Conservation (phyloP, 2,888 invertebrate genomes). For the Leptopilina syphax region DNA sequence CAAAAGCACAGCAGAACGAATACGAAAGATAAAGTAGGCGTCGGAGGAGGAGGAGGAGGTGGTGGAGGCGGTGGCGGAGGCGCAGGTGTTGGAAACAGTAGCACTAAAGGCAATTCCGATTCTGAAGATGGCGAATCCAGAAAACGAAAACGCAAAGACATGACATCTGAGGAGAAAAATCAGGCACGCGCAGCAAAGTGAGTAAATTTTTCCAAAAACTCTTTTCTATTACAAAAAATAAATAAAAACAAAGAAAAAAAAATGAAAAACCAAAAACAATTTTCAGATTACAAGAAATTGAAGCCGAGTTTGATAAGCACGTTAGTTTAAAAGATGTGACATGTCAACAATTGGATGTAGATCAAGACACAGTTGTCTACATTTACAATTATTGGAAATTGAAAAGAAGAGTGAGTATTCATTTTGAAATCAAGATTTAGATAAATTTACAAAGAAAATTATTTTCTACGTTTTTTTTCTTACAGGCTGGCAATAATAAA, state of each 20-base stretch:
- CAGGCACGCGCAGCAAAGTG: constrained; percentile 91
- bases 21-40: constrained; percentile 86
- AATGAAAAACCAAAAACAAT: no score
- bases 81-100: constrained; percentile 67
- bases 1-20: constrained; percentile 96
- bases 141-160: constrained; percentile 90
- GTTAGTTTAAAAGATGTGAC: constrained; percentile 91
- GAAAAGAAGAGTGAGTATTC: constrained; percentile 89
- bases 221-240: background rate
- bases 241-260: background rate
- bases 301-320: constrained; percentile 95
- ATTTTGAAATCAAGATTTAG: background rate
- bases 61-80: constrained; percentile 73
- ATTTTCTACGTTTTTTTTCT: constrained; percentile 44
- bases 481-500: constrained; percentile 79
- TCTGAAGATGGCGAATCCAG: constrained; percentile 89
- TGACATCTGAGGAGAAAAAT: constrained; percentile 96
- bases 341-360: constrained; percentile 88
- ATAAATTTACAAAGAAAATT: no score
- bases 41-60: constrained; percentile 67
- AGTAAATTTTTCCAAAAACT: constrained; percentile 52
- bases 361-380: constrained; percentile 89
- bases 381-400: constrained; percentile 98
- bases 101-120: constrained; percentile 80
- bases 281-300: constrained; percentile 90